Evolutionary conservation across 2,888 invertebrate genomes (phyloP).

Genomic region (Folsomia manolachei): DNA sequence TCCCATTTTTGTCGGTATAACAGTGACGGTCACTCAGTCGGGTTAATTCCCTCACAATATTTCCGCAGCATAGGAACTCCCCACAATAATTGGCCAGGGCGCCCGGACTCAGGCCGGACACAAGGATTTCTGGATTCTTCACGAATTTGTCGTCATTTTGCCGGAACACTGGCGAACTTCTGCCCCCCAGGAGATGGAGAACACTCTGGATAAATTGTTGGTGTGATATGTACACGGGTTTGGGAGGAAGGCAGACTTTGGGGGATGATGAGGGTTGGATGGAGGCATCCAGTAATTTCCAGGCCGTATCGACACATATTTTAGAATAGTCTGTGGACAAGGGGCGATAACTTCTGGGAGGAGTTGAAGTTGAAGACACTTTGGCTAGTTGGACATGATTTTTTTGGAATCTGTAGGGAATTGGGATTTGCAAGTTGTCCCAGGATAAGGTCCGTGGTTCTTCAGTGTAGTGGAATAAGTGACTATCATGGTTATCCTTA

Average conservation of each 20-base stretch:
- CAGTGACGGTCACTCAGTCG: constrained; percentile 22
- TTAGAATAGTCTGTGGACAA: neutral
- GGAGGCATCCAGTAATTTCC: neutral
- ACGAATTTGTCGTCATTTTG: constrained; percentile 20
- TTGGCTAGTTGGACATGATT: constrained; percentile 17
- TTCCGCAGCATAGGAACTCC: constrained; percentile 29
- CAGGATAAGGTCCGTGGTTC: constrained; percentile 13
- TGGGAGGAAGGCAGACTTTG: neutral
- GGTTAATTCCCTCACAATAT: constrained; percentile 28
- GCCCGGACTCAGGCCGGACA: constrained; percentile 44
- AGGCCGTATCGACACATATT: neutral
- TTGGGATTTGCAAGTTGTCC: constrained; percentile 35
- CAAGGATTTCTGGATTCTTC: constrained; percentile 37
- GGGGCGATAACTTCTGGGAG: neutral
- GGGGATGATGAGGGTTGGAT: constrained; percentile 1
- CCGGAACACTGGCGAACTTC: constrained; percentile 39
- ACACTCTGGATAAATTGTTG: constrained; percentile 39
- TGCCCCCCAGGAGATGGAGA: constrained; percentile 44
- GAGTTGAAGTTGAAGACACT: neutral
- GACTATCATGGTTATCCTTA: too few relatives aligned
- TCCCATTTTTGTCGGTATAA: constrained; percentile 26
- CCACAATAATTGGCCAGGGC: constrained; percentile 33
- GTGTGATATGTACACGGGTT: constrained; percentile 28
- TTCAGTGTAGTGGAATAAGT: too few relatives aligned
- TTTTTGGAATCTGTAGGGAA: constrained; percentile 36